These are phyloP conservation scores for Eriocheir sinensis DNA, from an alignment of 1,140 invertebrate genomes.

Conservation along the genomic window DNA sequence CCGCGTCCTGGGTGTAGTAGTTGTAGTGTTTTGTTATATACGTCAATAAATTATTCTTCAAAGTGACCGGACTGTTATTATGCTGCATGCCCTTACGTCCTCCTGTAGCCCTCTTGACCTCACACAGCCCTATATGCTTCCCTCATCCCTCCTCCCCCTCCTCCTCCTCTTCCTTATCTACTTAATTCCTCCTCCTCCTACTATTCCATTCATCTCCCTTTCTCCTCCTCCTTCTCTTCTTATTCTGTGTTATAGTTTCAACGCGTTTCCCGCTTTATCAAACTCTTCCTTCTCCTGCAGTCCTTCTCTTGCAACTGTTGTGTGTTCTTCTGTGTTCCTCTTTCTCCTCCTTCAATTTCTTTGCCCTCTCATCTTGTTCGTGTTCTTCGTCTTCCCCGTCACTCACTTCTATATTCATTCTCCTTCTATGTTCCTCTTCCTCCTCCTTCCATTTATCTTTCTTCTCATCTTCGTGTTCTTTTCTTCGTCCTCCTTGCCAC, in stretches of 20 bases:
- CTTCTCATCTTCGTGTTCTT: too few relatives aligned
- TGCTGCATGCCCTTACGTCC: background rate
- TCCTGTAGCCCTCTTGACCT: background rate
- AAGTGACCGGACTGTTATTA: background rate
- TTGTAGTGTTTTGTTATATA: too few relatives aligned
- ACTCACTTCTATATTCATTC: too few relatives aligned
- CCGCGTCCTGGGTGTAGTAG: too few relatives aligned
- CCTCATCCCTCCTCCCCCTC: slow-evolving; percentile 2
- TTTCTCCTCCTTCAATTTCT: background rate
- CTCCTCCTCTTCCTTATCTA: background rate
- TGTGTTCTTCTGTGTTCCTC: background rate
- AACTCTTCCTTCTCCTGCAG: background rate
- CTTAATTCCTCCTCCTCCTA: background rate
- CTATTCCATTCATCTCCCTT: background rate
- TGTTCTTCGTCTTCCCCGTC: too few relatives aligned
- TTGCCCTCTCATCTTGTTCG: background rate
- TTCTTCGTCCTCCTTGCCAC: too few relatives aligned
- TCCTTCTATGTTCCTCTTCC: background rate
- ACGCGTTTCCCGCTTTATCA: background rate
- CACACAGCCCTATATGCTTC: background rate
- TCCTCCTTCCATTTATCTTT: too few relatives aligned
- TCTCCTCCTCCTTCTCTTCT: slow-evolving; percentile 20
- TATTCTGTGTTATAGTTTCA: background rate
- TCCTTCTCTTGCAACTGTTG: background rate
- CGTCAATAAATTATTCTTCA: too few relatives aligned